A percentile compares a stretch with the other conserved stretches of the same genome.
Evolutionary conservation across 2,888 invertebrate species (phyloP).

Genomic region (Rotaria sp.): DNA sequence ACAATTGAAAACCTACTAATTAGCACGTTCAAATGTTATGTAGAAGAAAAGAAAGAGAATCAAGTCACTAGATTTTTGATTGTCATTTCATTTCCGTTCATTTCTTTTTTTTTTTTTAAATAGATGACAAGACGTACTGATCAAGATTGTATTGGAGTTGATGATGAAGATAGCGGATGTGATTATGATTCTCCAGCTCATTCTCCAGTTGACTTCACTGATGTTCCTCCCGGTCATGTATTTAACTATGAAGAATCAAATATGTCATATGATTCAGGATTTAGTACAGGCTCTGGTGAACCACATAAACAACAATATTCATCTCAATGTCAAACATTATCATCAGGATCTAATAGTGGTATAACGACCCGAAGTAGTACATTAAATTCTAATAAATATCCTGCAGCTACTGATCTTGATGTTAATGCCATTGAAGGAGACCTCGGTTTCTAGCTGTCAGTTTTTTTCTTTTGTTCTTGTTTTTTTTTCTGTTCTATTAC

Average conservation of each 20-base stretch:
- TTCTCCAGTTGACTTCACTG: constrained; percentile 20
- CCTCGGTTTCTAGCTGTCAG: constrained; percentile 1
- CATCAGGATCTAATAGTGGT: not conserved
- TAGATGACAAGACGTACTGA: not conserved
- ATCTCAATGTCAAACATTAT: not conserved
- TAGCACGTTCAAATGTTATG: not conserved
- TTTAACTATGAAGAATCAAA: constrained; percentile 3
- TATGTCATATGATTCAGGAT: constrained; percentile 21
- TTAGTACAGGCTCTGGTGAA: constrained; percentile 12
- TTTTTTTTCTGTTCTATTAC: not conserved
- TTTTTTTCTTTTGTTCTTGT: not conserved
- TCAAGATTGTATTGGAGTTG: constrained; percentile 3
- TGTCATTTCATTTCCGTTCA: not conserved
- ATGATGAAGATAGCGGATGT: constrained; percentile 27
- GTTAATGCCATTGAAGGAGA: constrained; percentile 22
- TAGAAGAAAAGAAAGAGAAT: not conserved
- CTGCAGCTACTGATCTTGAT: constrained; percentile 5
- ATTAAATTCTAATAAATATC: not conserved
- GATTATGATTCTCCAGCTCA: constrained; percentile 28
- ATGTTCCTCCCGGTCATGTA: constrained; percentile 1
- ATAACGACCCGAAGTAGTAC: not conserved
- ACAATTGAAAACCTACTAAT: not conserved
- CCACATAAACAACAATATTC: not conserved
- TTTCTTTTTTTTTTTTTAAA: not conserved
- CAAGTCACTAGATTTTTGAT: not conserved